phyloP scores from a whole-genome alignment of 2,113 vertebrate species.

The Hypanus sabinus region DNA sequence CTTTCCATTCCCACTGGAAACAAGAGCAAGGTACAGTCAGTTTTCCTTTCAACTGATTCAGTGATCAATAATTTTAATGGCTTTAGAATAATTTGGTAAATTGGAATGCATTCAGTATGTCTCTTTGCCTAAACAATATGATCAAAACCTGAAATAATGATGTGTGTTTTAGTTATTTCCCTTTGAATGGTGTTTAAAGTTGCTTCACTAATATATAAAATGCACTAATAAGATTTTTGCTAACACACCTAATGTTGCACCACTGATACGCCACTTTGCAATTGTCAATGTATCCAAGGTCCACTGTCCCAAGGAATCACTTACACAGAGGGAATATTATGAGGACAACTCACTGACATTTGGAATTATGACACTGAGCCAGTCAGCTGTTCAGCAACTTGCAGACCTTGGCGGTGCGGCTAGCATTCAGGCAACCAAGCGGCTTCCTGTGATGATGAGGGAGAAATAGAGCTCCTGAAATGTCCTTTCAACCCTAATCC shows the following conservation, averaged over 20 bases:
- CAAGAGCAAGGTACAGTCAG: constrained; percentile 30
- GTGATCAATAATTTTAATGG: too few relatives aligned
- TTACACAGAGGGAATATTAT: background rate
- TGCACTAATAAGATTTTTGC: background rate
- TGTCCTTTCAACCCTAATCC: too few relatives aligned
- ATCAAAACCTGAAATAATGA: too few relatives aligned
- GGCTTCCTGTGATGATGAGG: too few relatives aligned
- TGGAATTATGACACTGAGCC: background rate
- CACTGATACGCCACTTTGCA: background rate
- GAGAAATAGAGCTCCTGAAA: too few relatives aligned
- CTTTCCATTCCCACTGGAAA: constrained; percentile 80
- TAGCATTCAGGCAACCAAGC: too few relatives aligned
- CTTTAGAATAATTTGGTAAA: background rate
- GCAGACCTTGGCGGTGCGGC: too few relatives aligned
- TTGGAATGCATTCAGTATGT: background rate
- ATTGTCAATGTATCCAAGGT: background rate
- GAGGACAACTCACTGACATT: background rate
- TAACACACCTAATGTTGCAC: background rate
- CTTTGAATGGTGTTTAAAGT: background rate
- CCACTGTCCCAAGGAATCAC: background rate
- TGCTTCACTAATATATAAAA: background rate
- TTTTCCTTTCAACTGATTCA: background rate
- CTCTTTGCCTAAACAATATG: background rate
- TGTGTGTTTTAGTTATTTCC: background rate
- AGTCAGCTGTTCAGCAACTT: background rate